Percentiles rank a stretch among this genome's conserved stretches.
These are phyloP conservation scores for Orientallactaga bullata DNA, from an alignment of 2,113 vertebrate genomes.

Conservation along the genomic window DNA sequence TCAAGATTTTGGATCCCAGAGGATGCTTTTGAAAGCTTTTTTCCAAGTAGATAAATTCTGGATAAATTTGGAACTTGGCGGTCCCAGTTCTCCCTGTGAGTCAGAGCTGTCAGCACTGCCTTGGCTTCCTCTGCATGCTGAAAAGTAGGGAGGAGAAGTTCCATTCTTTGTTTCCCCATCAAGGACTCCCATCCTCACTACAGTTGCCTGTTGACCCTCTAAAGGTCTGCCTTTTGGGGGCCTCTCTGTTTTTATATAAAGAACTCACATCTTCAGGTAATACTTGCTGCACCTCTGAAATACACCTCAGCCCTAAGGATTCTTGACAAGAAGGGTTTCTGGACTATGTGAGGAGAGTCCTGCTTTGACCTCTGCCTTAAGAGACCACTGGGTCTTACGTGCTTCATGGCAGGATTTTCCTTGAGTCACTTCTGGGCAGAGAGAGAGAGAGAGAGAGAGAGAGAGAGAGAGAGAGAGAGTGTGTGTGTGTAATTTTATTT, in stretches of 20 bases:
- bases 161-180: background rate
- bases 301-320: background rate
- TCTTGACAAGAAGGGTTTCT: background rate
- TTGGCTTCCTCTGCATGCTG: background rate
- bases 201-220: background rate
- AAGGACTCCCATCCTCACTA: background rate
- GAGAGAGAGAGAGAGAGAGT: too few relatives aligned
- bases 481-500: too few relatives aligned
- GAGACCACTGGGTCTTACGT: background rate
- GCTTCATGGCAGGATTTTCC: background rate
- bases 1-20: background rate
- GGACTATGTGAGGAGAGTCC: background rate
- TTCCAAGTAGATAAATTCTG: conserved; percentile 46
- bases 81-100: conserved; percentile 44
- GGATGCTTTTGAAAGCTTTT: background rate
- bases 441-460: too few relatives aligned
- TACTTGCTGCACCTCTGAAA: background rate
- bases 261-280: background rate
- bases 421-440: background rate
- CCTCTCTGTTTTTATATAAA: conserved; percentile 1
- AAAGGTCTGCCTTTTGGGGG: background rate
- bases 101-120: background rate
- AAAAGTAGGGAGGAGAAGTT: background rate
- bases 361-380: conserved; percentile 18
- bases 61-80: background rate